Conservation (phyloP, 2,888 invertebrate species). For the Pyrrhosoma nymphula region DNA sequence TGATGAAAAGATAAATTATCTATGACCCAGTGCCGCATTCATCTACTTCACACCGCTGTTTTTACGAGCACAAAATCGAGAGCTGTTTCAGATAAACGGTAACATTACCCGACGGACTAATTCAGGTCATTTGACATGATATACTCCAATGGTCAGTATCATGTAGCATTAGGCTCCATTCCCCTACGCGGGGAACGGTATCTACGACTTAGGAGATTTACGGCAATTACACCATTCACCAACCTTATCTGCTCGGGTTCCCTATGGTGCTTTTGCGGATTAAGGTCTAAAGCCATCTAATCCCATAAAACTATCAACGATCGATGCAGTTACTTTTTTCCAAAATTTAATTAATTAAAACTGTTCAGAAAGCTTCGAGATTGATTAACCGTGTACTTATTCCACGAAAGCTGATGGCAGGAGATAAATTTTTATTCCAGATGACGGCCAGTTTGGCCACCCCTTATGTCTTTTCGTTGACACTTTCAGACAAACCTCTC, state of each 20-base stretch:
- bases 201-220: too few relatives aligned
- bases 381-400: too few relatives aligned
- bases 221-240: too few relatives aligned
- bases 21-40: not conserved
- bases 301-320: too few relatives aligned
- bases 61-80: not conserved
- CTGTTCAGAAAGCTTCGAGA: too few relatives aligned
- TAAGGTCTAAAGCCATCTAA: too few relatives aligned
- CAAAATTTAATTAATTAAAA: too few relatives aligned
- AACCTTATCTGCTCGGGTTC: too few relatives aligned
- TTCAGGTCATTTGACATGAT: not conserved
- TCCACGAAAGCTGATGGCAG: too few relatives aligned
- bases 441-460: not conserved
- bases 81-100: not conserved
- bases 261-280: too few relatives aligned
- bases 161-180: not conserved
- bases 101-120: not conserved
- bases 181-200: not conserved
- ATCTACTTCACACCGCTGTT: not conserved
- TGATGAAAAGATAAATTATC: not conserved
- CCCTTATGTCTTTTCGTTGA: not conserved
- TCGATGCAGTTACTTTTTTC: too few relatives aligned
- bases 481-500: not conserved
- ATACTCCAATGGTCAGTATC: not conserved
- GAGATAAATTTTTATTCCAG: too few relatives aligned